Evolutionary conservation across 2,113 vertebrate genomes (phyloP).

Genomic region (Ictalurus punctatus): DNA sequence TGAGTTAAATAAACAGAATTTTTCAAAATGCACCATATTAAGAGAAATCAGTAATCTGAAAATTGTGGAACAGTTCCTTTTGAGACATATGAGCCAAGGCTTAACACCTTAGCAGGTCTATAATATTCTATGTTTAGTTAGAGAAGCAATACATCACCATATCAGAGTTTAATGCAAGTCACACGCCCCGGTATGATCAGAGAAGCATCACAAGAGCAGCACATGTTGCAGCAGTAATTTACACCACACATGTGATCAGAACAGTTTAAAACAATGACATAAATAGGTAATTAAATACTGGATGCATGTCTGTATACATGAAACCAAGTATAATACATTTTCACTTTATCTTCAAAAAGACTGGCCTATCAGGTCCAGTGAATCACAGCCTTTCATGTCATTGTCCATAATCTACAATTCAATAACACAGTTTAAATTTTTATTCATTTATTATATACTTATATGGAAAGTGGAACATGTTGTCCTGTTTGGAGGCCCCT

Average conservation of each 20-base stretch:
- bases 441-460: constrained; percentile 7
- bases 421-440: constrained; percentile 10
- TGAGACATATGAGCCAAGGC: not conserved
- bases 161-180: not conserved
- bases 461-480: not conserved
- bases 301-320: constrained; percentile 12
- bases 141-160: constrained; percentile 12
- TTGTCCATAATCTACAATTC: not conserved
- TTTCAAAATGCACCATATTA: not conserved
- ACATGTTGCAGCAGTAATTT: constrained; percentile 7
- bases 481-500: constrained; percentile 12
- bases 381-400: not conserved
- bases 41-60: not conserved
- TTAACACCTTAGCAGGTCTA: not conserved
- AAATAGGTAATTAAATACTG: constrained; percentile 25
- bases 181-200: not conserved
- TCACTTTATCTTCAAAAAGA: constrained; percentile 13
- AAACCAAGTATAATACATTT: constrained; percentile 17
- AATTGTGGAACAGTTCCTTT: not conserved
- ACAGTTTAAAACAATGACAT: constrained; percentile 11
- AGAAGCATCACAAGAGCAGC: constrained; percentile 20
- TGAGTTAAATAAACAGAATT: not conserved
- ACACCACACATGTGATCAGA: constrained; percentile 20
- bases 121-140: not conserved
- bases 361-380: constrained; percentile 13